Percentiles rank a stretch among this genome's conserved stretches.
phyloP scores from a whole-genome alignment of 2,113 vertebrate species.

The Rynchops niger region DNA sequence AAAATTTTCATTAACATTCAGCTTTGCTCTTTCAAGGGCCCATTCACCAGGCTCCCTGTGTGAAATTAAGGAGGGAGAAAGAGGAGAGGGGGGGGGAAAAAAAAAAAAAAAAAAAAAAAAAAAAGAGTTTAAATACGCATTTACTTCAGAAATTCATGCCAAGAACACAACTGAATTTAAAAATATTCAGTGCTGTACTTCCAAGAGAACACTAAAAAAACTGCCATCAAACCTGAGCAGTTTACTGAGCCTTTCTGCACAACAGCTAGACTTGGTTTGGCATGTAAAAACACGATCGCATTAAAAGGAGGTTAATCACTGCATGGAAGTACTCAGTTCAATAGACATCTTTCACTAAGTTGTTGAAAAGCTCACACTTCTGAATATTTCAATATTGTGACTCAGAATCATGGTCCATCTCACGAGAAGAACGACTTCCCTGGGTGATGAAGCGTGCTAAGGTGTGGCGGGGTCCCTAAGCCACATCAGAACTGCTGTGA shows the following conservation, averaged over 20 bases:
- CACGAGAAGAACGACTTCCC: background rate
- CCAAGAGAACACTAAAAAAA: background rate
- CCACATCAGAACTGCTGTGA: background rate
- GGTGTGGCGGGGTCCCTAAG: background rate
- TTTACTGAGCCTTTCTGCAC: background rate
- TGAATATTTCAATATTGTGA: background rate
- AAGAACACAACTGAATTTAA: background rate
- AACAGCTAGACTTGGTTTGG: background rate
- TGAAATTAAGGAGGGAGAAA: background rate
- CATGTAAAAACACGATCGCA: background rate
- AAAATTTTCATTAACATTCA: slow-evolving; percentile 96
- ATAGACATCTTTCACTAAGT: background rate
- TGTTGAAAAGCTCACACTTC: background rate
- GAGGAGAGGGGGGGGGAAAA: background rate
- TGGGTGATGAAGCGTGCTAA: background rate
- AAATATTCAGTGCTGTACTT: background rate
- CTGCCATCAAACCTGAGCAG: background rate
- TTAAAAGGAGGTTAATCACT: background rate
- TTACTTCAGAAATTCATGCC: background rate
- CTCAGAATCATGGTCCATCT: background rate
- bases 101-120: background rate
- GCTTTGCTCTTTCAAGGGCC: slow-evolving; percentile 94
- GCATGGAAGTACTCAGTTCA: background rate
- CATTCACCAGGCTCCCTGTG: slow-evolving; percentile 93
- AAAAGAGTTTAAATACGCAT: background rate